phyloP scores from a whole-genome alignment of 2,888 invertebrate species.

The Neoscelio sp. region DNA sequence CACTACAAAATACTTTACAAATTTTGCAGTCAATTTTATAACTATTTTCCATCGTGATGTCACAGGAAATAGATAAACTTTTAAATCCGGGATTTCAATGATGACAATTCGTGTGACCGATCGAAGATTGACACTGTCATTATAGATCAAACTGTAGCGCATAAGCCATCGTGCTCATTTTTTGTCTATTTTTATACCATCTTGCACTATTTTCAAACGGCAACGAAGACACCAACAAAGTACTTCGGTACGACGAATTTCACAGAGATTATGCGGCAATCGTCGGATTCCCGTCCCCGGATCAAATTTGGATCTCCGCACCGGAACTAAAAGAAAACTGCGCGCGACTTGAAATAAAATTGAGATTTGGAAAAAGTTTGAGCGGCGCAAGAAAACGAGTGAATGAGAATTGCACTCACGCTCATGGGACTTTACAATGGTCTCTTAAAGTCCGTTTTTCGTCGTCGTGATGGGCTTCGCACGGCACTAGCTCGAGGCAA shows the following conservation, averaged over 20 bases:
- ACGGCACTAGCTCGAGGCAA: slow-evolving; percentile 73
- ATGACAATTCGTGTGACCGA: no score
- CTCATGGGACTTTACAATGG: slow-evolving; percentile 77
- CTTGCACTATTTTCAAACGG: slow-evolving; percentile 50
- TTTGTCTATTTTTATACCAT: slow-evolving; percentile 50
- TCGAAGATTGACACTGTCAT: slow-evolving; percentile 29
- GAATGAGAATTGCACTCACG: slow-evolving; percentile 77
- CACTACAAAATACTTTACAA: no score
- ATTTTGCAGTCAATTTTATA: no score
- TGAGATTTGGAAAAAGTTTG: slow-evolving; percentile 3
- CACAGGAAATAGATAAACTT: no score
- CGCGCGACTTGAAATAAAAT: no score
- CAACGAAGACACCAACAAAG: slow-evolving; percentile 26
- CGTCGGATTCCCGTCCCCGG: no score
- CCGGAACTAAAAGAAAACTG: no score
- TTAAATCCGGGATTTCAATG: no score
- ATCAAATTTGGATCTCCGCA: no score
- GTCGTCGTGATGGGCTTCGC: slow-evolving; percentile 75
- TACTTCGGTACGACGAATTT: slow-evolving; percentile 1
- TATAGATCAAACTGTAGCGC: background rate
- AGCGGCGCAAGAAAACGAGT: no score
- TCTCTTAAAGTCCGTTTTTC: slow-evolving; percentile 73
- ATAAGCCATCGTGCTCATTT: slow-evolving; percentile 20
- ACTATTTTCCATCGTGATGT: no score
- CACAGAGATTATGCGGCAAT: background rate